Percentiles rank a stretch among this genome's conserved stretches.
Conservation (phyloP, 2,888 invertebrate genomes). For the Agrochola lychnidis region DNA sequence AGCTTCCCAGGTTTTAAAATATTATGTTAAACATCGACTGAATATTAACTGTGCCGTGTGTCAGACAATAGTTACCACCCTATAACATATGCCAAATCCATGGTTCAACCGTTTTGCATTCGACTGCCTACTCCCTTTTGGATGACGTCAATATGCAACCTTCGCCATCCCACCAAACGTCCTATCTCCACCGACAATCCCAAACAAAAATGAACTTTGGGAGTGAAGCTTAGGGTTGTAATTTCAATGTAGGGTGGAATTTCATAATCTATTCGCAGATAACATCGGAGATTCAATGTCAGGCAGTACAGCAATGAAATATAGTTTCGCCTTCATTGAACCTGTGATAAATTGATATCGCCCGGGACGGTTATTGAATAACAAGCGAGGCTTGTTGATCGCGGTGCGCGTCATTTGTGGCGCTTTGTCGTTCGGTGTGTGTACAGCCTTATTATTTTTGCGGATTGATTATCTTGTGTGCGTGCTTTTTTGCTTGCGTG, state of each 20-base stretch:
- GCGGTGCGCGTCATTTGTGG: constrained; percentile 69
- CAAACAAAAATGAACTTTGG: constrained; percentile 46
- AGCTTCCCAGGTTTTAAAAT: background rate
- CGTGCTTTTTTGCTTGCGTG: background rate
- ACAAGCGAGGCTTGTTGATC: constrained; percentile 85
- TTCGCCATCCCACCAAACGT: constrained; percentile 65
- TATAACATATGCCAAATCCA: constrained; percentile 91
- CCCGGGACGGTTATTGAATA: constrained; percentile 88
- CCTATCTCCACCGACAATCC: constrained; percentile 50
- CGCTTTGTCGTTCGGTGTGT: constrained; percentile 63
- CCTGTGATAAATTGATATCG: constrained; percentile 89
- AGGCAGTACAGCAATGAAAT: constrained; percentile 86
- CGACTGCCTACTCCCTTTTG: constrained; percentile 88
- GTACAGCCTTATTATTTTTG: constrained; percentile 55
- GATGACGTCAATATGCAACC: constrained; percentile 89
- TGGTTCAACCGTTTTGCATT: constrained; percentile 90
- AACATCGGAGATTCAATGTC: constrained; percentile 80
- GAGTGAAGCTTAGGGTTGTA: background rate
- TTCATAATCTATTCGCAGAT: constrained; percentile 73
- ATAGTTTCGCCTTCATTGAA: constrained; percentile 90
- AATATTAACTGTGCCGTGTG: constrained; percentile 70
- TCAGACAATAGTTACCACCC: constrained; percentile 83
- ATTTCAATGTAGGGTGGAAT: constrained; percentile 31
- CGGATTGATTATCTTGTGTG: constrained; percentile 42
- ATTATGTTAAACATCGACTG: background rate